These are phyloP conservation scores for Falco biarmicus DNA, from an alignment of 2,797 vertebrate genomes.

Conservation along the genomic window DNA sequence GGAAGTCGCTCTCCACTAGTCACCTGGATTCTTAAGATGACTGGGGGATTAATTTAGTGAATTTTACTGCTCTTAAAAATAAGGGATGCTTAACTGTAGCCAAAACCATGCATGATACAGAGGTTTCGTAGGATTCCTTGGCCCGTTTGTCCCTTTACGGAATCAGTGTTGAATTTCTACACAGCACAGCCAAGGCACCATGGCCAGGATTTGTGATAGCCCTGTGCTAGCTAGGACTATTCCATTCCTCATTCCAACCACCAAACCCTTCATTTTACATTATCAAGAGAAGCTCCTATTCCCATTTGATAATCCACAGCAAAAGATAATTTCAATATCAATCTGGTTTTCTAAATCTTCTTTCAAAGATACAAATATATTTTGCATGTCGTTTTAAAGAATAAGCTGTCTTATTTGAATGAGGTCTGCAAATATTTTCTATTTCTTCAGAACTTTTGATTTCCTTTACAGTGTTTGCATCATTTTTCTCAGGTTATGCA, in stretches of 20 bases:
- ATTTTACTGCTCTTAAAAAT: background rate
- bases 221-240: background rate
- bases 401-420: background rate
- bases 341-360: background rate
- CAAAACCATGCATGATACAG: background rate
- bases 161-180: background rate
- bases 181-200: background rate
- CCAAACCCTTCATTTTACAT: background rate
- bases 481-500: background rate
- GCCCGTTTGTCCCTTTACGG: background rate
- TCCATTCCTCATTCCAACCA: background rate
- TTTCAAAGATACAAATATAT: background rate
- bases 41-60: background rate
- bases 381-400: background rate
- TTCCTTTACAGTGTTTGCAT: background rate
- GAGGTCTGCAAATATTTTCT: background rate
- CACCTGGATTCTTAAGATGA: background rate
- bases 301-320: background rate
- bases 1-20: background rate
- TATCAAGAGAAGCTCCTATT: background rate
- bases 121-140: background rate
- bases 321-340: background rate
- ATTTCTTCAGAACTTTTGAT: background rate
- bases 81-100: background rate
- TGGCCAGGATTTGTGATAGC: background rate